These are phyloP conservation scores for Drosophila hawaiiensis DNA, from an alignment of 2,888 invertebrate species.

Conservation along the genomic window DNA sequence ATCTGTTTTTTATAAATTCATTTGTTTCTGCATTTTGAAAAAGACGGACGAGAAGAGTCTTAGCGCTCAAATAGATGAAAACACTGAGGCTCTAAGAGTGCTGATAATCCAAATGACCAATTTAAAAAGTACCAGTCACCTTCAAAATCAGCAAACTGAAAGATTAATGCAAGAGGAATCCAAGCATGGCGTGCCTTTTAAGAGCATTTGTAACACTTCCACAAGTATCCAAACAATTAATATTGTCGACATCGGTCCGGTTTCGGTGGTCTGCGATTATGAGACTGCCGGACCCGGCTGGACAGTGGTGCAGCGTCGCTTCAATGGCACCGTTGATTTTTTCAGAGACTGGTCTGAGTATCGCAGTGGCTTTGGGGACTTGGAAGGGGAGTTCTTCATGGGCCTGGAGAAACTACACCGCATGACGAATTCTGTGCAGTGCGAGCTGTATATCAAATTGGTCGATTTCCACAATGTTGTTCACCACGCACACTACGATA, in stretches of 20 bases:
- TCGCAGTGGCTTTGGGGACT: slow-evolving; percentile 3
- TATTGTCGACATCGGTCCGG: background rate
- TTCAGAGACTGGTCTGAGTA: slow-evolving; percentile 9
- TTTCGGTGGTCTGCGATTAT: slow-evolving; percentile 10
- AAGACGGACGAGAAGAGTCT: background rate
- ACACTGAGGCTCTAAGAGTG: background rate
- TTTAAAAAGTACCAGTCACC: background rate
- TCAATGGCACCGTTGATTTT: slow-evolving; percentile 6
- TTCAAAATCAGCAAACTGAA: background rate
- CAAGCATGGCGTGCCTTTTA: slow-evolving; percentile 2
- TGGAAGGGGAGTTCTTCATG: slow-evolving; percentile 16
- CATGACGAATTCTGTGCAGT: slow-evolving; percentile 13
- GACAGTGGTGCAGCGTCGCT: slow-evolving; percentile 25
- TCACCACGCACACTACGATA: slow-evolving; percentile 9
- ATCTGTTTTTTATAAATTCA: background rate
- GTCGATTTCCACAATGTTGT: background rate
- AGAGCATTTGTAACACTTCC: background rate
- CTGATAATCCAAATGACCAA: background rate
- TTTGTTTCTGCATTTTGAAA: background rate
- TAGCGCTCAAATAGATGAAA: slow-evolving; percentile 1
- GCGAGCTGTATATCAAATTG: slow-evolving; percentile 10
- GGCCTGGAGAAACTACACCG: slow-evolving; percentile 14
- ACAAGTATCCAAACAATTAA: slow-evolving; percentile 7
- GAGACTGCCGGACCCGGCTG: slow-evolving; percentile 11
- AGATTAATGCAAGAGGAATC: background rate